Conservation (phyloP, 2,888 invertebrate species). For the Hipparchia semele region DNA sequence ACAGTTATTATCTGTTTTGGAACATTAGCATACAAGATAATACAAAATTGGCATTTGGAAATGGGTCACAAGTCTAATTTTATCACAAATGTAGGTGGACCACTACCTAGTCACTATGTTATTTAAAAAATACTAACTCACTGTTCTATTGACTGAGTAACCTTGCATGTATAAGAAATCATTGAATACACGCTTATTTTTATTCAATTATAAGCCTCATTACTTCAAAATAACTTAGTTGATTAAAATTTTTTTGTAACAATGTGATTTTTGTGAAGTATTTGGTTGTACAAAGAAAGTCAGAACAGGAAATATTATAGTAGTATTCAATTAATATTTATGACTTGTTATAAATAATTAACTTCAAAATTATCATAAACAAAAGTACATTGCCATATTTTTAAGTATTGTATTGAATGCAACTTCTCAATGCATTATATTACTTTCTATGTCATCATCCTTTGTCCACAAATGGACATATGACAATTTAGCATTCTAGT, state of each 20-base stretch:
- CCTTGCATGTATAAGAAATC: not conserved
- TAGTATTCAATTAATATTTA: too few species aligned
- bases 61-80: slow-evolving; percentile 30
- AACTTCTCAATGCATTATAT: too few species aligned
- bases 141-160: not conserved
- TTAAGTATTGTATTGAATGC: too few species aligned
- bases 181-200: slow-evolving; percentile 1
- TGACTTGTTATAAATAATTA: too few species aligned
- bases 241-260: not conserved
- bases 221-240: not conserved
- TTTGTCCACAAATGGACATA: too few species aligned
- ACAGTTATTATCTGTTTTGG: not conserved
- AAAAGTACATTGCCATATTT: too few species aligned
- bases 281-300: too few species aligned
- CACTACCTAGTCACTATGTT: not conserved
- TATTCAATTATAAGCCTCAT: slow-evolving; percentile 7
- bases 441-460: too few species aligned
- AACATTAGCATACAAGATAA: slow-evolving; percentile 20
- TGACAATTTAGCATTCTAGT: too few species aligned
- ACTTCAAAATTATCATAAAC: too few species aligned
- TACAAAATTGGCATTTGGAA: slow-evolving; percentile 24
- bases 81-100: slow-evolving; percentile 16
- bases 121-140: slow-evolving; percentile 3
- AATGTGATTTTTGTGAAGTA: too few species aligned
- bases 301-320: too few species aligned